Conservation (phyloP, 1,140 invertebrate genomes). For the Nephila pilipes region DNA sequence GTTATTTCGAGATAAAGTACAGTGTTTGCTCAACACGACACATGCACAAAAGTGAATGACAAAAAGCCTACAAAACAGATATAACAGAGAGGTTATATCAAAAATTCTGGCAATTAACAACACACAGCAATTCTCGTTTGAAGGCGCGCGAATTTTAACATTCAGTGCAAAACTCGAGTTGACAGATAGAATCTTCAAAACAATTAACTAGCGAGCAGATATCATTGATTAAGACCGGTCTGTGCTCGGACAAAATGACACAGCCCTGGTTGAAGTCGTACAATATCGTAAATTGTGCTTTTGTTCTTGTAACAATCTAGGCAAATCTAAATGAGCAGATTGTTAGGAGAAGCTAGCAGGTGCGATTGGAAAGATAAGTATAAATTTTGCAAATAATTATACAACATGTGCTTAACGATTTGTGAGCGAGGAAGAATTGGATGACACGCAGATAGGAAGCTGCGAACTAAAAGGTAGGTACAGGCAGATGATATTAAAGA, state of each 20-base stretch:
- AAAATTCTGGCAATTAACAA: neutral
- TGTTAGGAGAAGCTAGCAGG: neutral
- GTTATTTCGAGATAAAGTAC: neutral
- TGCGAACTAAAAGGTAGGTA: neutral
- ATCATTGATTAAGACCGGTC: neutral
- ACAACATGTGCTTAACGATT: neutral
- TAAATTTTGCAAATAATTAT: conserved; percentile 36
- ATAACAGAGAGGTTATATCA: neutral
- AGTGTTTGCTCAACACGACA: neutral
- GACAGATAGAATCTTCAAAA: conserved; percentile 23
- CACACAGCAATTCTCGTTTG: neutral
- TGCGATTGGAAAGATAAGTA: neutral
- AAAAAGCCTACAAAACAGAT: neutral
- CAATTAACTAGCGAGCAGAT: neutral
- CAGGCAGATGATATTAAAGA: neutral
- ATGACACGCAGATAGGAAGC: neutral
- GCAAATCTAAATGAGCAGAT: neutral
- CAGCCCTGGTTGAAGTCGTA: neutral
- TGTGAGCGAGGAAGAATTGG: neutral
- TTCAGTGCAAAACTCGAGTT: neutral
- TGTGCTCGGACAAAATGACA: neutral
- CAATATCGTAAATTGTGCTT: conserved; percentile 16
- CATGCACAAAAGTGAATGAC: neutral
- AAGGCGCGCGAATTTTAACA: neutral
- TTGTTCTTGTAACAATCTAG: neutral